A percentile compares a stretch with the other conserved stretches of the same genome.
Conservation (phyloP, 2,113 vertebrate species). For the Prunella fulvescens region DNA sequence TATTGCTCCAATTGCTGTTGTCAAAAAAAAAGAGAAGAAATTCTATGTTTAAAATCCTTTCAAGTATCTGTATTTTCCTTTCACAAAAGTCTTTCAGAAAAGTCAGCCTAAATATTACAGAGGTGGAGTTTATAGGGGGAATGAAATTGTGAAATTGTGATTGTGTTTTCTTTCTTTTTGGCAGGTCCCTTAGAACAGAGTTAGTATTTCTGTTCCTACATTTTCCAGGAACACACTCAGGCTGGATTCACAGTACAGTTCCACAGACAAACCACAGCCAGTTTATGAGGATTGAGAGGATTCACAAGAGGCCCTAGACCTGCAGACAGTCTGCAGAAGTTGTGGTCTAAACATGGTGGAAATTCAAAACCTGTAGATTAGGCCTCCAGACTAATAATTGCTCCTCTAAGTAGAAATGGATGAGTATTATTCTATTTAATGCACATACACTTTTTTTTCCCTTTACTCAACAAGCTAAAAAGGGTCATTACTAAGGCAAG, state of each 20-base stretch:
- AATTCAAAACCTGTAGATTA: neutral
- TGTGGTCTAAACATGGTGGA: neutral
- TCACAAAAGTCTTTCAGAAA: neutral
- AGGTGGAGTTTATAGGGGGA: neutral
- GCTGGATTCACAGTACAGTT: neutral
- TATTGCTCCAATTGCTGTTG: neutral
- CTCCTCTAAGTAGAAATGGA: neutral
- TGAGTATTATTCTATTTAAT: neutral
- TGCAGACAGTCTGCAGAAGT: neutral
- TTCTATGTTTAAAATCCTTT: neutral
- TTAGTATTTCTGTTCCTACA: neutral
- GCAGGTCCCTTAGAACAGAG: neutral
- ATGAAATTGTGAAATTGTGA: neutral
- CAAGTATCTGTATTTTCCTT: neutral
- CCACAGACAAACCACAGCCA: neutral
- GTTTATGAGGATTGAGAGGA: neutral
- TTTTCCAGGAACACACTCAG: neutral
- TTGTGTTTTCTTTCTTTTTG: neutral
- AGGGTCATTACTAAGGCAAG: neutral
- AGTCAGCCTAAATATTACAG: neutral
- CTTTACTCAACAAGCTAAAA: neutral
- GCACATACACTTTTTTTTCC: rapidly evolving
- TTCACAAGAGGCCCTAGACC: neutral
- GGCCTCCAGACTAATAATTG: neutral
- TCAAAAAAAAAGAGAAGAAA: neutral